Percentiles rank a stretch among this genome's conserved stretches.
These are phyloP conservation scores for Sprattus sprattus DNA, from an alignment of 2,113 vertebrate species.

Conservation along the genomic window DNA sequence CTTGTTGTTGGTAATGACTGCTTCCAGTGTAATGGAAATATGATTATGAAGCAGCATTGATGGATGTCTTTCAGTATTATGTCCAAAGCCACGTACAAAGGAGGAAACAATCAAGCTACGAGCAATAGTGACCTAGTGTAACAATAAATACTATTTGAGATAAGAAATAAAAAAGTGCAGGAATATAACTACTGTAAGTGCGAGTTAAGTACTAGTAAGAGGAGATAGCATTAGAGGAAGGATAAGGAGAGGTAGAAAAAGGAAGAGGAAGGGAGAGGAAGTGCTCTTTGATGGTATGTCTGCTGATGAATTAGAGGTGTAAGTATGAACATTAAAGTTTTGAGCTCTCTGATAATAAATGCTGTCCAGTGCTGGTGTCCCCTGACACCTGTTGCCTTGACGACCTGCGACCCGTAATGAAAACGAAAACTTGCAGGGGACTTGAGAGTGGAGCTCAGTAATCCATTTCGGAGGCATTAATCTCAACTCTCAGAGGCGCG, in stretches of 20 bases:
- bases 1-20: neutral
- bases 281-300: neutral
- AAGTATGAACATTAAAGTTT: neutral
- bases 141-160: no score
- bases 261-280: no score
- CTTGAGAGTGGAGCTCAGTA: slow-evolving; percentile 21
- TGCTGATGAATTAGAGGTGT: neutral
- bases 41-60: neutral
- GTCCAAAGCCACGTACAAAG: no score
- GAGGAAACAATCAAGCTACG: no score
- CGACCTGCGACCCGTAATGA: slow-evolving; percentile 31
- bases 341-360: neutral
- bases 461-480: neutral
- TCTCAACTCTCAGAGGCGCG: neutral
- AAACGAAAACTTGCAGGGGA: neutral
- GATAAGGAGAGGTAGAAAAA: no score
- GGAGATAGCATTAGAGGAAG: no score
- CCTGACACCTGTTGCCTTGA: slow-evolving; percentile 15
- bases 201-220: no score
- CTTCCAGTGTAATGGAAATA: neutral
- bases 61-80: neutral
- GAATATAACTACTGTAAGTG: no score
- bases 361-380: neutral
- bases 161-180: no score
- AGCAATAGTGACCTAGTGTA: no score